These are phyloP conservation scores for Leptonema lineaticorne DNA, from an alignment of 1,140 invertebrate genomes.

Conservation along the genomic window DNA sequence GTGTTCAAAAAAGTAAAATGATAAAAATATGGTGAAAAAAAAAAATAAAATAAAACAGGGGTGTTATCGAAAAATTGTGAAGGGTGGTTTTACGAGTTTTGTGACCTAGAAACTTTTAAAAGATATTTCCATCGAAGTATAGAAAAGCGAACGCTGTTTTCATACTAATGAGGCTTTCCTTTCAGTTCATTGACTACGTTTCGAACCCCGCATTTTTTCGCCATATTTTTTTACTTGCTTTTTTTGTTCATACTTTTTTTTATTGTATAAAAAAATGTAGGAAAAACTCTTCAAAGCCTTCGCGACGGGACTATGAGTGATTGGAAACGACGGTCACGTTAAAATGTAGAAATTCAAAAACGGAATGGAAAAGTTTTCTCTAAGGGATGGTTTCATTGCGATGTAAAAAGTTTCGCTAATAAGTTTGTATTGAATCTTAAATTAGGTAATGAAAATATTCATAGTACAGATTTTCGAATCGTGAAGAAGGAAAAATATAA, in stretches of 20 bases:
- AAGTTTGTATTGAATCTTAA: slow-evolving; percentile 15
- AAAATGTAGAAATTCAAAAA: slow-evolving; percentile 8
- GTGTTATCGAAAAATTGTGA: not conserved
- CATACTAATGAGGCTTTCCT: slow-evolving; percentile 16
- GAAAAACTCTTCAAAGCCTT: slow-evolving; percentile 15
- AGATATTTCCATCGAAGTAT: not conserved
- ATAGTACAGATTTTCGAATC: not conserved
- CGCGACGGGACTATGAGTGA: slow-evolving; percentile 14
- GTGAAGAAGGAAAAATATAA: too few relatives aligned
- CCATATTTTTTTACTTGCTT: not conserved
- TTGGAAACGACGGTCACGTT: slow-evolving; percentile 13
- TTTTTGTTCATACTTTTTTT: not conserved
- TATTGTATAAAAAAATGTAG: not conserved
- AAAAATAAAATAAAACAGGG: too few relatives aligned
- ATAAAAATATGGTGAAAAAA: too few relatives aligned
- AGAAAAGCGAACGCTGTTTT: slow-evolving; percentile 8
- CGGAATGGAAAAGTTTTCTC: slow-evolving; percentile 9
- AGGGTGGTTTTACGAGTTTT: not conserved
- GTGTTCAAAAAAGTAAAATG: too few relatives aligned
- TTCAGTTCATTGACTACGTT: slow-evolving; percentile 2
- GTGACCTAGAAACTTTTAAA: slow-evolving; percentile 7
- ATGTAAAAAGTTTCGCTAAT: slow-evolving; percentile 2
- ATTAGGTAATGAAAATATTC: slow-evolving; percentile 4
- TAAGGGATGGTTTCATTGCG: not conserved
- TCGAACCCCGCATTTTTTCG: not conserved